Base-by-base conservation (phyloP, 1,140 invertebrate genomes). In the Cotesia glomerata region DNA sequence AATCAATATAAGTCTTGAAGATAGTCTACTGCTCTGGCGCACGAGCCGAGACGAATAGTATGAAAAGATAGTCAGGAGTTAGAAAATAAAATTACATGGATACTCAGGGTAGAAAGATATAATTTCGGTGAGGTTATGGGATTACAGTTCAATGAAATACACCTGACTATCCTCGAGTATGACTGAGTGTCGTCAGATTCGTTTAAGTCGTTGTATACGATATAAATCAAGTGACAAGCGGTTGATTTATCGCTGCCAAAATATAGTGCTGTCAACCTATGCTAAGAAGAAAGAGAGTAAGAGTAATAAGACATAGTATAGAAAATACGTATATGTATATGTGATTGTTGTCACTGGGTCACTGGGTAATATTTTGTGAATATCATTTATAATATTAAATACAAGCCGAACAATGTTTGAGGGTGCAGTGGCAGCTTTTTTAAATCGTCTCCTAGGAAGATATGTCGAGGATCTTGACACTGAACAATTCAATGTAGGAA, bases 401-500 rank as follows among this genome's bases (percentile, higher is more conserved):
- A 59, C 69, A 59, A 54, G 39, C 73, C 5, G 32, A 52, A 89
- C 73, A 74, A 93, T 93, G 92, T 91, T 95, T 82, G 93, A 95
- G 86, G 90, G 93, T 75, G 91, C 93, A 5, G 92, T 95, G 54
- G 93, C 93, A 49, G 91, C 92, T 62, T 86, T 95, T 74, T 85
- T 95, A 5, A 95, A 95, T 86, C 91, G 92, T 74, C 91, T 93
- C 72, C 87, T 95, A 62, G 94, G 93, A 36, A 93, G 93, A 82
- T 95, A 95, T 80, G 91, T 95, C 3, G 91, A 94, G 80, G 93
- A 95, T 81, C 84, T 95, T 61, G 93, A 95, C 79, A 93, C 92
- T 4, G 93, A 94, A 85, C 93, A 94, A 79, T 89, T 95, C 16
- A 94, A 94, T 80, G 90, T 95, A 58, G 93, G 94, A 74, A 94